Percentiles rank a stretch among this genome's conserved stretches.
phyloP scores from a whole-genome alignment of 1,140 invertebrate genomes.

The Caenorhabditis brenneri region DNA sequence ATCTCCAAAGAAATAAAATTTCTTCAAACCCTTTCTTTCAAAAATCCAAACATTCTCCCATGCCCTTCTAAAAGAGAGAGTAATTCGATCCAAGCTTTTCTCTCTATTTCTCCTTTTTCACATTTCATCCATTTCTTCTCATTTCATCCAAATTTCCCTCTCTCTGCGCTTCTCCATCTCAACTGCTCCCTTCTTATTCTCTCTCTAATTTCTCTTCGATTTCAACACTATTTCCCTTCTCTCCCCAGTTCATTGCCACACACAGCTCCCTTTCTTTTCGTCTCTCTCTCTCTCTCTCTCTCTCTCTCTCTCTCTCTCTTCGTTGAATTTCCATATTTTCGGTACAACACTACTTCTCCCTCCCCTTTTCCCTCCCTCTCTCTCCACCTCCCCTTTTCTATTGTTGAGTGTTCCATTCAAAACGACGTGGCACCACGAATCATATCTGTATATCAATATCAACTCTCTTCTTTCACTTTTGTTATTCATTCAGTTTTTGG shows the following conservation, averaged over 20 bases:
- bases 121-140: neutral
- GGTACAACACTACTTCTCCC: neutral
- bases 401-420: neutral
- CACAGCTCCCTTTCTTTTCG: neutral
- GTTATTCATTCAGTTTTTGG: no score
- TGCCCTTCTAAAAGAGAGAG: no score
- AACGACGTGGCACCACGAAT: neutral
- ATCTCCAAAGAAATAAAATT: no score
- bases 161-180: slow-evolving; percentile 14
- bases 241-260: neutral
- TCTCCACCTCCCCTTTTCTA: neutral
- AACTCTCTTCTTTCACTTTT: neutral
- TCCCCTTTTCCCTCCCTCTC: neutral
- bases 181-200: neutral
- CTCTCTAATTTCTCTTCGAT: neutral
- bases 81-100: no score
- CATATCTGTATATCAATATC: neutral
- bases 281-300: neutral
- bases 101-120: neutral
- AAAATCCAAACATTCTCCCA: neutral
- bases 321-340: slow-evolving; percentile 10
- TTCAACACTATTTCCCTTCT: neutral
- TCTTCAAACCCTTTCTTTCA: no score
- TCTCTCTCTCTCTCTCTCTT: neutral
- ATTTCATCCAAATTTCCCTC: neutral